Evolutionary conservation across 2,797 vertebrate genomes (phyloP).

Genomic region (Pangasius macronema): DNA sequence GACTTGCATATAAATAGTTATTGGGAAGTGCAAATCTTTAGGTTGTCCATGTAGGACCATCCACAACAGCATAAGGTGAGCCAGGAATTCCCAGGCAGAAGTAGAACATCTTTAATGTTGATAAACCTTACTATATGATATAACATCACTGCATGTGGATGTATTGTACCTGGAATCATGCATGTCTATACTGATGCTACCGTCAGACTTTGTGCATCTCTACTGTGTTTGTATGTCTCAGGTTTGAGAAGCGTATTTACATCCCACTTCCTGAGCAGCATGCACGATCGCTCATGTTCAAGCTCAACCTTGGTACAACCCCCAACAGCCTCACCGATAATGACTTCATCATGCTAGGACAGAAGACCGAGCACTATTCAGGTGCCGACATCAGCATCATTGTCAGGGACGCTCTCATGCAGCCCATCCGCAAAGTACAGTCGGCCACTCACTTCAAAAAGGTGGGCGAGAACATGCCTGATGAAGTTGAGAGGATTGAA

Average conservation of each 20-base stretch:
- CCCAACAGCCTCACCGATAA: conserved; percentile 83
- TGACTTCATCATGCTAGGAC: conserved; percentile 86
- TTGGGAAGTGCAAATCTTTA: background rate
- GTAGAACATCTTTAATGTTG: background rate
- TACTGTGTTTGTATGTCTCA: conserved; percentile 55
- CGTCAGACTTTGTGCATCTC: background rate
- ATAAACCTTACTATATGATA: background rate
- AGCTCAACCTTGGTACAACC: conserved; percentile 90
- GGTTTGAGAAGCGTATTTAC: conserved; percentile 97
- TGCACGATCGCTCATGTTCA: conserved; percentile 89
- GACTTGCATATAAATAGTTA: background rate
- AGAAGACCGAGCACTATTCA: conserved; percentile 88
- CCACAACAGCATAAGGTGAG: background rate
- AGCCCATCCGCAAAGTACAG: conserved; percentile 95
- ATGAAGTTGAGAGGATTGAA: no score
- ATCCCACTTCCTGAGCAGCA: conserved; percentile 92
- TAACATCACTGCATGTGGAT: background rate
- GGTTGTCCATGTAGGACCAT: background rate
- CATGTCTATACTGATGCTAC: background rate
- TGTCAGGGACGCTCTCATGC: conserved; percentile 94
- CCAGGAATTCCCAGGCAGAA: background rate
- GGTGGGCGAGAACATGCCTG: conserved; percentile 66
- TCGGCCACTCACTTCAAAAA: conserved; percentile 96
- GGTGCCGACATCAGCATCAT: conserved; percentile 96
- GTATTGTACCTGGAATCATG: background rate